These are phyloP conservation scores for Tapirus terrestris DNA, from an alignment of 2,113 vertebrate species.

Conservation along the genomic window DNA sequence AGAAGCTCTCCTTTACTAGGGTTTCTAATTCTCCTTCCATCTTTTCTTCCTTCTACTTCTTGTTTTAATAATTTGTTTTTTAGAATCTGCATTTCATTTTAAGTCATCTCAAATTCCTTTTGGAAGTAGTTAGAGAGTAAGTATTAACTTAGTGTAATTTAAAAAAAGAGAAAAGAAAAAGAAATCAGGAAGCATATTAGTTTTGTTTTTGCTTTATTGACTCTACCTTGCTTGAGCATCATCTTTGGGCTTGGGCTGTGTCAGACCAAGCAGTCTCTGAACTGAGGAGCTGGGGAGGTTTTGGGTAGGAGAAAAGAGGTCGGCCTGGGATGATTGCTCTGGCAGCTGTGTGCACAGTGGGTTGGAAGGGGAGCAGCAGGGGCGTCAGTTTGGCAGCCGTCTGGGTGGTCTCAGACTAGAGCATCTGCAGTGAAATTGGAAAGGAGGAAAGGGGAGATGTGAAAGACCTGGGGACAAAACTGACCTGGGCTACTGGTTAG, in stretches of 20 bases:
- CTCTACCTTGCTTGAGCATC: neutral
- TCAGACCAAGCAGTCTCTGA: neutral
- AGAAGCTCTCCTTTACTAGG: neutral
- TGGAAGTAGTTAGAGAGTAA: neutral
- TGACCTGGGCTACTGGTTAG: neutral
- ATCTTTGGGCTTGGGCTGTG: neutral
- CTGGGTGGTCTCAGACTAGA: neutral
- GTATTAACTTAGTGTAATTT: neutral
- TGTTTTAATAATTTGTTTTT: neutral
- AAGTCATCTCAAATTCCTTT: neutral
- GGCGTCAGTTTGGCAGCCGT: neutral
- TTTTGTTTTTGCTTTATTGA: neutral
- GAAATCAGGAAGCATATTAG: fast-evolving
- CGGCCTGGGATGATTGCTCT: neutral
- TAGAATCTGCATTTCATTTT: neutral
- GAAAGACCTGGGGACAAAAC: neutral
- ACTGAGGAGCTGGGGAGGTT: neutral
- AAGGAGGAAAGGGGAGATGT: neutral
- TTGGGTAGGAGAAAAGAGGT: neutral
- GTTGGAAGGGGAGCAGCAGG: neutral
- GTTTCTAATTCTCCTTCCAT: neutral
- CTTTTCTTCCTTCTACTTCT: neutral
- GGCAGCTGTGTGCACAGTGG: neutral
- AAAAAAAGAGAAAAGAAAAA: neutral
- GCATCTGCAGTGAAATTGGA: neutral